These are phyloP conservation scores for Theodoxus fluviatilis DNA, from an alignment of 2,888 invertebrate genomes.

Conservation along the genomic window DNA sequence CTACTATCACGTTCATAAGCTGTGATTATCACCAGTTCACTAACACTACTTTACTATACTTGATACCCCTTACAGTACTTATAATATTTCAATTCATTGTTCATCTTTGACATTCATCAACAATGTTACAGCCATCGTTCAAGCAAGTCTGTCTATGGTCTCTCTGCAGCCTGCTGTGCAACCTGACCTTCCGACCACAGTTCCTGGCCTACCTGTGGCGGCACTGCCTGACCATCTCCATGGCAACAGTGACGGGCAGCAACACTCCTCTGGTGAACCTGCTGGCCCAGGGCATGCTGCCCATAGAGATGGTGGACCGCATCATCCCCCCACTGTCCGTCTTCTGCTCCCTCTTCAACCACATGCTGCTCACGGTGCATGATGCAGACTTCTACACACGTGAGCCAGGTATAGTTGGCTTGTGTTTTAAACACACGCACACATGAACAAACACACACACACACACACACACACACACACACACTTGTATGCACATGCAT, in stretches of 20 bases:
- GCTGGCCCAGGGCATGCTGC: conserved; percentile 73
- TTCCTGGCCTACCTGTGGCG: conserved; percentile 82
- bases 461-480: not conserved
- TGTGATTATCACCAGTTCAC: no score
- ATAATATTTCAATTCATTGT: no score
- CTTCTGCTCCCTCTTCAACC: conserved; percentile 83
- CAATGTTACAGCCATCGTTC: not conserved
- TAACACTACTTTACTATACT: no score
- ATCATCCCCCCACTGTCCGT: conserved; percentile 82
- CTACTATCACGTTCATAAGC: no score
- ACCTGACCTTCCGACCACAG: conserved; percentile 79
- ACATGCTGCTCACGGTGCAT: conserved; percentile 82
- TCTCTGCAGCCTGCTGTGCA: conserved; percentile 74
- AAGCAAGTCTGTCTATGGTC: not conserved
- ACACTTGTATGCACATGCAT: no score
- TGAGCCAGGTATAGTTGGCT: conserved; percentile 37
- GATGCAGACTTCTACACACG: conserved; percentile 79
- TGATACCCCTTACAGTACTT: no score
- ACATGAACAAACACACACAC: not conserved
- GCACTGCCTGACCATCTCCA: conserved; percentile 66
- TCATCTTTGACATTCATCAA: not conserved
- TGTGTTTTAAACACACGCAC: not conserved
- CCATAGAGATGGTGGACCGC: conserved; percentile 73
- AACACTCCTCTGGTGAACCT: conserved; percentile 72
- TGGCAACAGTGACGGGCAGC: conserved; percentile 68